Base-by-base conservation (phyloP, 2,797 vertebrate species). In the Tauraco hartlaubi region DNA sequence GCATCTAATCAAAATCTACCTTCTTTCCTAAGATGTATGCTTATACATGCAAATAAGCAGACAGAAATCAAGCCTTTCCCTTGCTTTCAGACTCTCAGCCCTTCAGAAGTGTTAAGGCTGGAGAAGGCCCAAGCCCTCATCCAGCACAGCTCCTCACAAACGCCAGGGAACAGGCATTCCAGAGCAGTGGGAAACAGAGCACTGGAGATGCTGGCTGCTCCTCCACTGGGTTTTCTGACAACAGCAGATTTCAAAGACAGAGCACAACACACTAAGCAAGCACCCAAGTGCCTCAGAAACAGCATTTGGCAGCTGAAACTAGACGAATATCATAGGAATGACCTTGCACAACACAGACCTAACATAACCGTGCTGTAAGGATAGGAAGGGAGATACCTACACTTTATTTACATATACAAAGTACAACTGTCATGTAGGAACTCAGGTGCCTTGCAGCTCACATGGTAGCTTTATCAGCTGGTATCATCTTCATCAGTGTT, bases 91-190 rank as follows among this genome's bases (percentile, higher is more conserved):
- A 35, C n/a, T 55, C 55, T 66, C 20, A 59, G 2, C 19, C n/a
- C 8, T 79, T 54, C 74, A 25, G 28, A 78, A 67, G 0, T 0
- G 19, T 1, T 62, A 22, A 79, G 28, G 31, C 9, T 63, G 39
- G 54, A 88, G 55, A 41, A 82, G 3, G 11, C 29, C 26, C 59
- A 85, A 72, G 44, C 7, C n/a, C 44, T 14, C 7, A 64, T 2
- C 25, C 66, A 66, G 51, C 6, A 31, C 0, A 46, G 44, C n/a
- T 46, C 37, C 8, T 22, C 2, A 4, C 1, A 2, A 46, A 75
- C 1, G 2, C 31, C 51, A 17, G 6, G 39, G 12, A 78, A 85
- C 3, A 37, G 26, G 52, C 2, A 0, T 20, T 39, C 31, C 1
- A 2, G 31, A 72, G 54, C 22, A 44, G 37, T 12, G 35, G 12